These are phyloP conservation scores for Octodonta nipae DNA, from an alignment of 2,888 invertebrate genomes.

Conservation along the genomic window DNA sequence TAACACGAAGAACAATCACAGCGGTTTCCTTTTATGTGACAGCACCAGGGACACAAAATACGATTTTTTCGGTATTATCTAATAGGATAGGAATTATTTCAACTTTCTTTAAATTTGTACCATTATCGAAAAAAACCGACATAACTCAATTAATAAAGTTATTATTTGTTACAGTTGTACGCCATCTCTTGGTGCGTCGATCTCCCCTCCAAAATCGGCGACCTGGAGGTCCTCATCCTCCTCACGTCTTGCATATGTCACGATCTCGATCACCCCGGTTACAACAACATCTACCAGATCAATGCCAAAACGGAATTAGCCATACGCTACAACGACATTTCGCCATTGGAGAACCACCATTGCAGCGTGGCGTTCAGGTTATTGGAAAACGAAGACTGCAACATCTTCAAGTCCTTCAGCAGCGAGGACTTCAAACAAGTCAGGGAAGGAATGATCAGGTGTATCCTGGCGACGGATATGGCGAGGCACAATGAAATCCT, in stretches of 20 bases:
- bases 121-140: too few species aligned
- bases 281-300: constrained; percentile 69
- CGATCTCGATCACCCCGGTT: constrained; percentile 66
- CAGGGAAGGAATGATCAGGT: constrained; percentile 65
- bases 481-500: constrained; percentile 66
- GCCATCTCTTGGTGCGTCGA: constrained; percentile 63
- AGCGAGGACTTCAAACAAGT: constrained; percentile 49
- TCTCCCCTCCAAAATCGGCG: constrained; percentile 53
- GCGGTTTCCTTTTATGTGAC: too few species aligned
- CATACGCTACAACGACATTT: constrained; percentile 73
- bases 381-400: constrained; percentile 64
- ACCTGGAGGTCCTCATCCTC: constrained; percentile 61
- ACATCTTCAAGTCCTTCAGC: constrained; percentile 59
- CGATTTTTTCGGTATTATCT: too few species aligned
- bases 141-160: too few species aligned
- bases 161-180: constrained; percentile 52
- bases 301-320: constrained; percentile 73
- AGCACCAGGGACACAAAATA: too few species aligned
- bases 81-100: too few species aligned
- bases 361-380: constrained; percentile 73
- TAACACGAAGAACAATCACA: too few species aligned
- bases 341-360: constrained; percentile 74
- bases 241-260: constrained; percentile 70
- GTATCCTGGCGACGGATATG: constrained; percentile 67
- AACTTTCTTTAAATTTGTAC: too few species aligned